These are phyloP conservation scores for Chrysopa pallens DNA, from an alignment of 1,140 invertebrate species.

Conservation along the genomic window DNA sequence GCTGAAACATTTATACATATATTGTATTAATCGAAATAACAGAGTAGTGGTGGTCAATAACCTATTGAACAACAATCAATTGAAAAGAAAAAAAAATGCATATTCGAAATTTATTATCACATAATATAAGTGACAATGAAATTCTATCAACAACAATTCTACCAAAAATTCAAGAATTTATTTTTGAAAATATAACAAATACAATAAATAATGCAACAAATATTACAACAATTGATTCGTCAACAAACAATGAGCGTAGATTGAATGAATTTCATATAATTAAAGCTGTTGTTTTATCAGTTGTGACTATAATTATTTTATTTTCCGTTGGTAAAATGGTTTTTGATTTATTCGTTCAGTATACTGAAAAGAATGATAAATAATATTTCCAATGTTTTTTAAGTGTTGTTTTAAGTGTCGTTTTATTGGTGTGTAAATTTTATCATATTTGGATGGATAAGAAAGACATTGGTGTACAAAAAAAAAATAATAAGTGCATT, in stretches of 20 bases:
- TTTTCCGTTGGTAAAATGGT: conserved; percentile 1
- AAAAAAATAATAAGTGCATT: neutral
- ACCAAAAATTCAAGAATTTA: too few species aligned
- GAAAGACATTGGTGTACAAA: neutral
- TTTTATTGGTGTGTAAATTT: neutral
- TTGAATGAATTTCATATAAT: conserved; percentile 5
- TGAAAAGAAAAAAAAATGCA: too few species aligned
- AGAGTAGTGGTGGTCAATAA: too few species aligned
- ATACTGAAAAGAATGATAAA: neutral
- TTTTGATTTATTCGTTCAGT: neutral
- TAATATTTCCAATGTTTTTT: neutral
- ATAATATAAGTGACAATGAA: too few species aligned
- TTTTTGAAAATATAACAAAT: too few species aligned
- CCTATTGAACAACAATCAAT: too few species aligned
- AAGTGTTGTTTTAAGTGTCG: neutral
- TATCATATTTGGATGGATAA: neutral
- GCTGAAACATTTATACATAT: too few species aligned
- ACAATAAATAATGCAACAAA: too few species aligned
- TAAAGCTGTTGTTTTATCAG: conserved; percentile 1
- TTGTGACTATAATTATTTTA: conserved; percentile 1
- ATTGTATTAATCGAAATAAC: too few species aligned
- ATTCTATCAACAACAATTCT: too few species aligned
- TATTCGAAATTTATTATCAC: too few species aligned
- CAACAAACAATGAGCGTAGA: neutral
- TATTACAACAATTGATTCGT: too few species aligned